Conservation (phyloP, 2,888 invertebrate species). For the Anthophora plumipes region DNA sequence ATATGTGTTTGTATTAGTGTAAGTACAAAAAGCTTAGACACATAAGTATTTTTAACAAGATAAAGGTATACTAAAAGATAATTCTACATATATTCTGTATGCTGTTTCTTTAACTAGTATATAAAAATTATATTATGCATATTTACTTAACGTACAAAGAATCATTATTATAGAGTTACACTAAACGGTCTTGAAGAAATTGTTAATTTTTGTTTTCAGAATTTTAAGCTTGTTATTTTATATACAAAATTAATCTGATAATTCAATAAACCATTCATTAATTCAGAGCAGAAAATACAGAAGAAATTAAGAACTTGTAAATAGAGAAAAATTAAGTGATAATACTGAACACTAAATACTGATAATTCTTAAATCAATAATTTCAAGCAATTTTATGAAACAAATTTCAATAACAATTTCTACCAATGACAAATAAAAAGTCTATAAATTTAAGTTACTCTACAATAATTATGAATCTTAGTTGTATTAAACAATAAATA, state of each 20-base stretch:
- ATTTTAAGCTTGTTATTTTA: not conserved
- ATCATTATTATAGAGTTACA: not conserved
- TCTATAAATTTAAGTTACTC: not conserved
- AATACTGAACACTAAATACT: too few relatives aligned
- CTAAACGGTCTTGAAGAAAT: not conserved
- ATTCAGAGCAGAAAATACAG: not conserved
- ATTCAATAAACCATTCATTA: not conserved
- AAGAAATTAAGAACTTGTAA: not conserved
- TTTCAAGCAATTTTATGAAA: too few relatives aligned
- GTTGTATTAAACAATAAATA: not conserved
- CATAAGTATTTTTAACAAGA: too few relatives aligned
- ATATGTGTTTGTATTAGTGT: too few relatives aligned
- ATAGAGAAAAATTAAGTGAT: not conserved
- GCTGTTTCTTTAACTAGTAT: too few relatives aligned
- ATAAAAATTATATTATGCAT: not conserved
- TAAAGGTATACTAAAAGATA: too few relatives aligned
- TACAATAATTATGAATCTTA: not conserved
- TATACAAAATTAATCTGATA: not conserved
- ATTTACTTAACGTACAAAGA: too few relatives aligned
- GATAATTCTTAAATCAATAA: not conserved
- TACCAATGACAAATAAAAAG: not conserved
- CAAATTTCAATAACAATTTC: conserved; percentile 2
- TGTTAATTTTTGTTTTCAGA: not conserved
- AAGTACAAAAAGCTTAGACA: too few relatives aligned
- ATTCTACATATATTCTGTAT: too few relatives aligned